A percentile compares a stretch with the other conserved stretches of the same genome.
These are phyloP conservation scores for Drosophila malerkotliana DNA, from an alignment of 1,140 invertebrate species.

Conservation along the genomic window DNA sequence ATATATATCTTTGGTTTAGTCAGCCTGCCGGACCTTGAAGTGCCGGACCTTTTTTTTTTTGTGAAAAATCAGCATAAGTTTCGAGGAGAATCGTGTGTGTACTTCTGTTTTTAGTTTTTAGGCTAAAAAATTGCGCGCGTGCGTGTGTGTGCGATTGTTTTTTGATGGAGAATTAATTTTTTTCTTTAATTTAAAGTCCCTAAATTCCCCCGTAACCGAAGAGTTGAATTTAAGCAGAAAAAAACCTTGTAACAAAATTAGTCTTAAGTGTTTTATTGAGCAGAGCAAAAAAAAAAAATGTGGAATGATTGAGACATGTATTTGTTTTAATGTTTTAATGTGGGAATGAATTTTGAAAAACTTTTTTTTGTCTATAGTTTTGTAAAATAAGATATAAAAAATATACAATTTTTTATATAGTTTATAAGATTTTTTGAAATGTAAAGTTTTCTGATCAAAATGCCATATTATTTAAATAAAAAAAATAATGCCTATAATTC, in stretches of 20 bases:
- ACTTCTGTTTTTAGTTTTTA: conserved; percentile 15
- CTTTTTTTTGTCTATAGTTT: no score
- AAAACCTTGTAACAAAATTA: conserved; percentile 69
- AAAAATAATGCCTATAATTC: background rate
- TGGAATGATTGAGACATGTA: conserved; percentile 38
- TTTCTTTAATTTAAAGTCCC: conserved; percentile 20
- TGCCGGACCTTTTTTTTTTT: no score
- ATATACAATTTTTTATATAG: no score
- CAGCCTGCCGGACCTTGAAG: no score
- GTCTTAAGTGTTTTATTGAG: conserved; percentile 74
- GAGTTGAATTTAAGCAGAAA: conserved; percentile 23
- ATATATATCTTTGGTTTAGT: conserved; percentile 25
- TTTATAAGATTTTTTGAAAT: no score
- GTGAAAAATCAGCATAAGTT: background rate
- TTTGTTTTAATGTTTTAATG: conserved; percentile 38
- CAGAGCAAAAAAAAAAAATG: conserved; percentile 54
- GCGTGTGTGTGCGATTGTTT: conserved; percentile 39
- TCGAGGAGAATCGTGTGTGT: conserved; percentile 7
- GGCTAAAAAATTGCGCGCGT: conserved; percentile 14
- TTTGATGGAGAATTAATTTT: conserved; percentile 28
- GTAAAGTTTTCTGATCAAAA: no score
- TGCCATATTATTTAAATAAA: background rate
- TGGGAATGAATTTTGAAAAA: background rate
- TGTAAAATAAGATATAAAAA: background rate
- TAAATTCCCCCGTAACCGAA: conserved; percentile 9